A percentile compares a stretch with the other conserved stretches of the same genome.
These are phyloP conservation scores for Matsumurasca onukii DNA, from an alignment of 1,140 invertebrate genomes.

Conservation along the genomic window DNA sequence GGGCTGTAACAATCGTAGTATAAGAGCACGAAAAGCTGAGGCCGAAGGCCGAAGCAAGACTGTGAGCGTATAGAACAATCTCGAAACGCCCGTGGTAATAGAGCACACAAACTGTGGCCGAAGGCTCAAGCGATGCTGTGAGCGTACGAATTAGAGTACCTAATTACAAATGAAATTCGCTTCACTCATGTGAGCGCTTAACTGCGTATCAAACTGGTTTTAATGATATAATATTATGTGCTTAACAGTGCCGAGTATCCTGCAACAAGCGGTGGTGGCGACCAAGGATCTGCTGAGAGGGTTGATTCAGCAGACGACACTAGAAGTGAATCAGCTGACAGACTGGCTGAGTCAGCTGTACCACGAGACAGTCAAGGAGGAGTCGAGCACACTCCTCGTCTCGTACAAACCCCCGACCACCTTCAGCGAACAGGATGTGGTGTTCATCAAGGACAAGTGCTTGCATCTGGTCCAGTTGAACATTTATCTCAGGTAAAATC, in stretches of 20 bases:
- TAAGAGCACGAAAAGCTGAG: no score
- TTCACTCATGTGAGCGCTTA: no score
- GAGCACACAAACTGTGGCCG: no score
- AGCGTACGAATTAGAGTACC: no score
- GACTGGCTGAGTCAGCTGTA: background rate
- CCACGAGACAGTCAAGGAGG: background rate
- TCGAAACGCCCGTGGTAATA: no score
- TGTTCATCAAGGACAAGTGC: background rate
- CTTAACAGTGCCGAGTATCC: constrained; percentile 10
- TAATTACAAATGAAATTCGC: no score
- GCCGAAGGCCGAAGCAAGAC: no score
- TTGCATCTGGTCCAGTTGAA: background rate
- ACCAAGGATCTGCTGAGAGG: constrained; percentile 8
- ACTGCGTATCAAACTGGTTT: no score
- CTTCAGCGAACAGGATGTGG: background rate
- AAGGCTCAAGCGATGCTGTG: no score
- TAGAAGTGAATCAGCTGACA: background rate
- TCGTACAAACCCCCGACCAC: background rate
- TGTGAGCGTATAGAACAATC: no score
- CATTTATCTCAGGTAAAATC: constrained; percentile 10
- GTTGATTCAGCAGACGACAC: background rate
- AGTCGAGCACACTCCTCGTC: background rate
- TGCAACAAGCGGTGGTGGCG: constrained; percentile 7
- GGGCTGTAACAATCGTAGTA: no score
- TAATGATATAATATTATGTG: no score